Evolutionary conservation across 2,113 vertebrate species (phyloP).

Genomic region (Tenrec ecaudatus): DNA sequence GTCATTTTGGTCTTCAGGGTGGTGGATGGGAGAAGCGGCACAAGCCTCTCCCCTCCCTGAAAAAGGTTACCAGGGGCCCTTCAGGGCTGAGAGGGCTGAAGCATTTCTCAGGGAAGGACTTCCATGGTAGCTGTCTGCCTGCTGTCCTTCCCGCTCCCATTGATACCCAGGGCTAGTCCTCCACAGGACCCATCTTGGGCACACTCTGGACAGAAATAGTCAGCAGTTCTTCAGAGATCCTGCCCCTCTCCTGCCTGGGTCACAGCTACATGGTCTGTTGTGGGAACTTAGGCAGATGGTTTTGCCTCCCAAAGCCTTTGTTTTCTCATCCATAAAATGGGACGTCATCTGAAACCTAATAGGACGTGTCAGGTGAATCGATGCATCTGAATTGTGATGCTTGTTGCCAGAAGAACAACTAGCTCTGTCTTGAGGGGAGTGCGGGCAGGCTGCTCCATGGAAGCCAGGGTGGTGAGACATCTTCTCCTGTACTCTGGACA

Average conservation of each 20-base stretch:
- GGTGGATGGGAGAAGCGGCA: not conserved
- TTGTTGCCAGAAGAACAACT: too few relatives aligned
- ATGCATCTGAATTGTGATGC: too few relatives aligned
- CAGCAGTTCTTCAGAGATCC: not conserved
- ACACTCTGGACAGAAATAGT: not conserved
- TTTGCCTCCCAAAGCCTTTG: not conserved
- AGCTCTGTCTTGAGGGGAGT: not conserved
- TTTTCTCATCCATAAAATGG: not conserved
- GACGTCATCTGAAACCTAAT: too few relatives aligned
- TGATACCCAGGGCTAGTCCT: not conserved
- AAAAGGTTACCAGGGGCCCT: not conserved
- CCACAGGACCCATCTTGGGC: not conserved
- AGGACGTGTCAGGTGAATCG: too few relatives aligned
- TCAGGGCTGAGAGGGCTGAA: not conserved
- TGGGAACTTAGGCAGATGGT: not conserved
- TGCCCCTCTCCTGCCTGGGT: not conserved
- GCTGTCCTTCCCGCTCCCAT: not conserved
- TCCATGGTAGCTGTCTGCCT: not conserved
- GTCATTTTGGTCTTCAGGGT: conserved; percentile 7
- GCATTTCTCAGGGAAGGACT: conserved; percentile 43
- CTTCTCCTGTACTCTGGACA: too few relatives aligned
- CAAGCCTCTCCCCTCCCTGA: not conserved
- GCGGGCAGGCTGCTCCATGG: too few relatives aligned
- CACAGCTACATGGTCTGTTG: not conserved
- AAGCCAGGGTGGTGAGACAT: too few relatives aligned